A percentile compares a stretch with the other conserved stretches of the same genome.
phyloP scores from a whole-genome alignment of 35 echinoderm and acorn worm species.

The Ophioderma brevispina region DNA sequence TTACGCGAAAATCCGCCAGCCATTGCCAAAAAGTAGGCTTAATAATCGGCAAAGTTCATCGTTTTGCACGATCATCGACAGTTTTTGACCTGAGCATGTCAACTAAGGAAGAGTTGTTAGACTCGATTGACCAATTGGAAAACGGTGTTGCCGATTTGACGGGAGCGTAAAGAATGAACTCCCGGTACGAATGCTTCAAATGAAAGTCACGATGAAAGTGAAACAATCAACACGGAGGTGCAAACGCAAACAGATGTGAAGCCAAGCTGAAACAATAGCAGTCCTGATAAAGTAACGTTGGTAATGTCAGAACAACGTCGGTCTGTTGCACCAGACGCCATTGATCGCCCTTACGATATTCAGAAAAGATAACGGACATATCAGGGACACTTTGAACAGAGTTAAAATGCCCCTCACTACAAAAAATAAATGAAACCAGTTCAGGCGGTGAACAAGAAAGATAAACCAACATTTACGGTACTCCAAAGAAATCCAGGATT shows the following conservation, averaged over 20 bases:
- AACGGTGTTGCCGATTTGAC: not conserved
- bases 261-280: not conserved
- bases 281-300: not conserved
- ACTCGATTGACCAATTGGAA: not conserved
- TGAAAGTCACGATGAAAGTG: not conserved
- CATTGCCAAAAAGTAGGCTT: not conserved
- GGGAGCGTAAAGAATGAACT: not conserved
- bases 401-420: not conserved
- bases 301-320: too few relatives aligned
- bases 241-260: not conserved
- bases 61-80: too few relatives aligned
- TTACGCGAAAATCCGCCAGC: not conserved
- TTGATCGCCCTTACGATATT: not conserved
- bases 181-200: not conserved
- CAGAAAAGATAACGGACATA: not conserved
- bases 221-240: not conserved
- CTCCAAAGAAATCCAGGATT: not conserved
- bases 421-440: not conserved
- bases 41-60: not conserved
- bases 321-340: not conserved
- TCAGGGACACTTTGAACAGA: not conserved
- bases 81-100: not conserved
- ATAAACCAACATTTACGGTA: not conserved
- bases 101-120: not conserved
- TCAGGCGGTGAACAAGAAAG: not conserved